Conservation (phyloP, 1,140 invertebrate genomes). For the Coelopa frigida region DNA sequence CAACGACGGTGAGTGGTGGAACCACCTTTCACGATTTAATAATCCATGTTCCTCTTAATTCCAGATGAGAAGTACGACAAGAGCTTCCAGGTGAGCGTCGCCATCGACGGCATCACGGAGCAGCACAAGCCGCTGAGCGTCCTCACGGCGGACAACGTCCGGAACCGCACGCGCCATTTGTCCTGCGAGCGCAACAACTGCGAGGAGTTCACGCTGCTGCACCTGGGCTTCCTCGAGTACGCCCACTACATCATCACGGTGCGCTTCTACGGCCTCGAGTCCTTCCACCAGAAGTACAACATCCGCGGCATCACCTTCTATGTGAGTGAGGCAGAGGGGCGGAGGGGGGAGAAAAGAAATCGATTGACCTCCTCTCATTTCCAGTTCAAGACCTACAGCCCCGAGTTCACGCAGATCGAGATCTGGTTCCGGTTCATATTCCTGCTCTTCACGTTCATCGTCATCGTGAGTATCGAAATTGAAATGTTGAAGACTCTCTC, state of each 20-base stretch:
- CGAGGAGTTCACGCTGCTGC: slow-evolving; percentile 80
- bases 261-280: slow-evolving; percentile 74
- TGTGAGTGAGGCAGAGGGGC: slow-evolving; percentile 66
- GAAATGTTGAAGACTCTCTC: slow-evolving; percentile 13
- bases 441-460: slow-evolving; percentile 74
- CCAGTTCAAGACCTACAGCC: slow-evolving; percentile 94
- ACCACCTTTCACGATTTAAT: not conserved
- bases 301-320: slow-evolving; percentile 82
- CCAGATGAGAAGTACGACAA: slow-evolving; percentile 81
- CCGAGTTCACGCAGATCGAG: slow-evolving; percentile 91
- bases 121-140: slow-evolving; percentile 63
- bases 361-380: slow-evolving; percentile 24
- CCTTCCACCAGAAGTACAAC: slow-evolving; percentile 73
- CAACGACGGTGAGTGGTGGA: slow-evolving; percentile 62
- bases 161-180: slow-evolving; percentile 75
- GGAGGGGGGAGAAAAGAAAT: too few species aligned
- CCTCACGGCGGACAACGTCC: slow-evolving; percentile 53
- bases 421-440: slow-evolving; percentile 96
- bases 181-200: slow-evolving; percentile 75
- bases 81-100: slow-evolving; percentile 74
- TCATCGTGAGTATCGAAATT: slow-evolving; percentile 65
- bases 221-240: slow-evolving; percentile 84
- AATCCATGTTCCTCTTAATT: slow-evolving; percentile 29
- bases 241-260: slow-evolving; percentile 81
- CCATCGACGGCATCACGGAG: slow-evolving; percentile 68